Conservation (phyloP, 1,140 invertebrate genomes). For the Euschistus heros region DNA sequence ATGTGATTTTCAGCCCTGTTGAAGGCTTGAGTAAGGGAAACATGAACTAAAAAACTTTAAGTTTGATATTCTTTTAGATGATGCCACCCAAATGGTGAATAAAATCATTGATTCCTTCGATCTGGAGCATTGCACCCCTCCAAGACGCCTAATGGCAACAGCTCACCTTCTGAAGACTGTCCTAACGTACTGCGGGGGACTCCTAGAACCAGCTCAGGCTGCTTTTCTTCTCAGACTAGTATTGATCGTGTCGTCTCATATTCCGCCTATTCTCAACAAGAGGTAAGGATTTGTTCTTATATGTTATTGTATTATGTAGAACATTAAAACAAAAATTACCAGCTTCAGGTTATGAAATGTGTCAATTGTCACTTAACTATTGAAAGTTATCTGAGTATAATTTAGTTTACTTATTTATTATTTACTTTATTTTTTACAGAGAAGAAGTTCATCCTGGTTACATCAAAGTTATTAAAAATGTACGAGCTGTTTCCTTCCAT, state of each 20-base stretch:
- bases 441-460: constrained; percentile 50
- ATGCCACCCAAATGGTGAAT: constrained; percentile 16
- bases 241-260: constrained; percentile 52
- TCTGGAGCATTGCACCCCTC: constrained; percentile 50
- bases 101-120: constrained; percentile 41
- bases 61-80: constrained; percentile 16
- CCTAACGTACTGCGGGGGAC: constrained; percentile 73
- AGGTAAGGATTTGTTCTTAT: constrained; percentile 15
- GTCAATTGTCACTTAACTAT: no score
- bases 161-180: constrained; percentile 67
- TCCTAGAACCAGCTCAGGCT: constrained; percentile 54
- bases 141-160: constrained; percentile 61
- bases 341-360: no score
- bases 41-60: neutral
- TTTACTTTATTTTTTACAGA: neutral
- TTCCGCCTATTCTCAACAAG: constrained; percentile 46
- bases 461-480: constrained; percentile 51
- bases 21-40: no score
- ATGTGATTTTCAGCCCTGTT: no score
- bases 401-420: neutral
- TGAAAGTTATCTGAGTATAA: no score
- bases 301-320: no score
- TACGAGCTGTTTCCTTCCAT: constrained; percentile 48
- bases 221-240: constrained; percentile 45
- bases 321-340: no score